Evolutionary conservation across 2,888 invertebrate genomes (phyloP), one percentile per base, ranked within the genome.

Genomic region (Masnerella sp.): DNA sequence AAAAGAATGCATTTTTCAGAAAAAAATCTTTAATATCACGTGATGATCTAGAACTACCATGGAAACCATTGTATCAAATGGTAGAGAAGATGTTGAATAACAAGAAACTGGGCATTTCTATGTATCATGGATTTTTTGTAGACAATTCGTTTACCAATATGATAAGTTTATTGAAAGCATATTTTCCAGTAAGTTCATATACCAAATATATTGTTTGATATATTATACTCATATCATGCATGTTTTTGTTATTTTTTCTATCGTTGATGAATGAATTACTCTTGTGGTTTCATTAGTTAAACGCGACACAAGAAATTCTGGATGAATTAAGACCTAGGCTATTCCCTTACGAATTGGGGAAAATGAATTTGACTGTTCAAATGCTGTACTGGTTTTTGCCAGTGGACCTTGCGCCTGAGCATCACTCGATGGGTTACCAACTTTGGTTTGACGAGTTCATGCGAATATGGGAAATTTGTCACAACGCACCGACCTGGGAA

Each of bases 271-370:
- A n/a, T n/a, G n/a, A n/a, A n/a, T n/a, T n/a, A n/a, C n/a, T n/a
- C n/a, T n/a, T n/a, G n/a, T 74, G 64, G 22, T 75, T 77, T 82
- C 83, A 42, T 82, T 94, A 93, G 61, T 87, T 92, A 36, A 89
- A 89, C 28, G 92, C 96, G 0, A 96, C 96, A 0, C 91, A 92
- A 86, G 97, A 97, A 88, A 95, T 98, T 82, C 88, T 98, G 54
- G 94, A 93, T 59, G 94, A 95, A 86, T 91, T 95, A 84, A 90
- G 94, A 54, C 97, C 97, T 0, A 90, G 90, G 78, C 88, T 97
- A 54, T 95, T 93, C 82, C 95, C 95, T 0, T 93, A 94, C 88
- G 90, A 91, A 47, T 85, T 88, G 2, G 88, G 90, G 49, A 88
- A 89, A 8, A 90, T 89, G 81, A 78, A 84, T 22, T 82, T 88